Conservation (phyloP, 2,113 vertebrate genomes). For the Aythya baeri region DNA sequence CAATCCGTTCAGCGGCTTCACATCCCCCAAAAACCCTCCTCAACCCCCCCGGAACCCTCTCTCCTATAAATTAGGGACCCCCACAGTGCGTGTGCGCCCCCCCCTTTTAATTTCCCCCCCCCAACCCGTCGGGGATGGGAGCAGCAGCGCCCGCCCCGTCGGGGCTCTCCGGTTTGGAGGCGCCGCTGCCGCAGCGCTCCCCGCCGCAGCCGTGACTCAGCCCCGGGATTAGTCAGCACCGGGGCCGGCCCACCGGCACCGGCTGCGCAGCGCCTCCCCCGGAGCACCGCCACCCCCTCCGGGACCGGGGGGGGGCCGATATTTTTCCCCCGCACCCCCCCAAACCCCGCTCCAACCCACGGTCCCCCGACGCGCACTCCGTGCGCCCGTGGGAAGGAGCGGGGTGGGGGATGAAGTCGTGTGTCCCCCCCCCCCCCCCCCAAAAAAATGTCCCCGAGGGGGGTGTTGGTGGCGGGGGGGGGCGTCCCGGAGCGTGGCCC, state of each 20-base stretch:
- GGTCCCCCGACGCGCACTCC: background rate
- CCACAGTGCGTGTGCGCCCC: too few species aligned
- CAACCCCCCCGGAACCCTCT: too few species aligned
- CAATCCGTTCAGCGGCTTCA: too few species aligned
- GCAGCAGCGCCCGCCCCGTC: background rate
- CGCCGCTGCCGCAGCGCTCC: background rate
- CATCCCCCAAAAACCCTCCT: too few species aligned
- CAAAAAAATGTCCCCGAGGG: background rate
- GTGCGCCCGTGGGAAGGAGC: too few species aligned
- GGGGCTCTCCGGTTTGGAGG: background rate
- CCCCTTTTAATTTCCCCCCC: background rate
- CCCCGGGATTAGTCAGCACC: conserved; percentile 25
- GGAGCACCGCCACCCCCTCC: background rate
- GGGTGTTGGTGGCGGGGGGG: background rate
- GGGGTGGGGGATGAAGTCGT: too few species aligned
- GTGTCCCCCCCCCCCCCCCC: too few species aligned
- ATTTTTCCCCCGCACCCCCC: too few species aligned
- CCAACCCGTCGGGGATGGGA: too few species aligned
- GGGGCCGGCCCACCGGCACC: conserved; percentile 6
- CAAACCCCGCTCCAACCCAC: background rate
- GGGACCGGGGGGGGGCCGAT: background rate
- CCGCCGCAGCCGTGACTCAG: conserved; percentile 38
- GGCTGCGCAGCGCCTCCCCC: conserved; percentile 10
- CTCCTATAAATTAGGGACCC: too few species aligned
- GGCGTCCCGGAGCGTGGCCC: background rate